Percentiles rank a stretch among this genome's conserved stretches.
phyloP scores from a whole-genome alignment of 1,140 invertebrate species.

The Drosophila mauritiana region DNA sequence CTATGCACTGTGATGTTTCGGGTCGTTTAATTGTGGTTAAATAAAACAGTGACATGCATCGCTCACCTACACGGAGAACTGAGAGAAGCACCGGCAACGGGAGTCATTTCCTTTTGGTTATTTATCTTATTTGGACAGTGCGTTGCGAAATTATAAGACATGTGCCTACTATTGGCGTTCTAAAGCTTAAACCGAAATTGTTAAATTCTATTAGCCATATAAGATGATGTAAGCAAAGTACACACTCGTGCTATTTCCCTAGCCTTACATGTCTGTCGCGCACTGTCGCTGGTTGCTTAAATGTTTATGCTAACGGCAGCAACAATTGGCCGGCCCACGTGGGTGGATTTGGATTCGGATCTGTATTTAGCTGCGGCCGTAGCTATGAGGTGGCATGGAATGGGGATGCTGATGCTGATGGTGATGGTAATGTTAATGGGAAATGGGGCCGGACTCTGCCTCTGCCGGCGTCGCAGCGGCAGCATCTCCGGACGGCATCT shows the following conservation, averaged over 20 bases:
- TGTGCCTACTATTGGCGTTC: no score
- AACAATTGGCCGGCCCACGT: slow-evolving; percentile 60
- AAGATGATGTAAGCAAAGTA: no score
- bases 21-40: slow-evolving; percentile 21
- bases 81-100: not conserved
- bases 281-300: slow-evolving; percentile 26
- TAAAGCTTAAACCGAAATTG: no score
- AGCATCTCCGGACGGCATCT: slow-evolving; percentile 57
- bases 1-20: slow-evolving; percentile 1
- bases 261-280: not conserved
- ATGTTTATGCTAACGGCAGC: slow-evolving; percentile 67
- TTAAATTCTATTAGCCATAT: no score
- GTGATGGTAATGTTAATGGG: slow-evolving; percentile 31
- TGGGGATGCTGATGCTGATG: slow-evolving; percentile 22
- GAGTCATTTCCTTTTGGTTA: slow-evolving; percentile 12
- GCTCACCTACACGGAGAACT: slow-evolving; percentile 19
- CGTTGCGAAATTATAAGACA: not conserved
- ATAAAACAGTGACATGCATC: slow-evolving; percentile 55
- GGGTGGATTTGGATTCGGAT: slow-evolving; percentile 51
- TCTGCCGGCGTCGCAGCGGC: slow-evolving; percentile 19
- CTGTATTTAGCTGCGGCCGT: slow-evolving; percentile 31
- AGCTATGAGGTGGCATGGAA: slow-evolving; percentile 40
- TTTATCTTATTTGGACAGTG: slow-evolving; percentile 4
- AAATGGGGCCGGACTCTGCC: slow-evolving; percentile 10
- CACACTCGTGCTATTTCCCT: not conserved